Evolutionary conservation across 2,888 invertebrate species (phyloP).

Genomic region (Gordius sp.): DNA sequence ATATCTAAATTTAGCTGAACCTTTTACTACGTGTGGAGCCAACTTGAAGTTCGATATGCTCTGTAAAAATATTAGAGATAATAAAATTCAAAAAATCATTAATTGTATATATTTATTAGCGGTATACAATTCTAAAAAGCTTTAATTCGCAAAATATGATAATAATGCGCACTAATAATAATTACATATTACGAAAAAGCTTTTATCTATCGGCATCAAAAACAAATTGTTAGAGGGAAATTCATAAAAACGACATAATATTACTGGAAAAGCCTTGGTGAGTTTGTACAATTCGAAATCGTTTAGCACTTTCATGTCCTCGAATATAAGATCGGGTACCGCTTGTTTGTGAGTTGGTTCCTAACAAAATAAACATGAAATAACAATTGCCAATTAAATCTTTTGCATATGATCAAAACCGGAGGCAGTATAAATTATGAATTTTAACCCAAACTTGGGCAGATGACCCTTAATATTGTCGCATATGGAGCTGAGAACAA

Average conservation of each 20-base stretch:
- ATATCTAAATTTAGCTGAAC: conserved; percentile 59
- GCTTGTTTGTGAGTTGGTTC: conserved; percentile 30
- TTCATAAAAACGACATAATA: background rate
- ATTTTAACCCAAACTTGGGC: too few species aligned
- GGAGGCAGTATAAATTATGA: too few species aligned
- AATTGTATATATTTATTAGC: background rate
- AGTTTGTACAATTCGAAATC: conserved; percentile 69
- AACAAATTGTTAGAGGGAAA: too few species aligned
- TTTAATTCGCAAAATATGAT: too few species aligned
- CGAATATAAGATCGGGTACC: conserved; percentile 37
- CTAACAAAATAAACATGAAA: conserved; percentile 23
- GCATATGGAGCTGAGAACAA: too few species aligned
- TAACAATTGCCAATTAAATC: too few species aligned
- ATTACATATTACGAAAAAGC: too few species aligned
- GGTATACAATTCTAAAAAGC: too few species aligned
- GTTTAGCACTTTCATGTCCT: conserved; percentile 58
- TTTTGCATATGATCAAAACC: too few species aligned
- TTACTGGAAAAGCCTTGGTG: conserved; percentile 41
- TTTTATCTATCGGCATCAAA: too few species aligned
- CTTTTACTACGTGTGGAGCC: conserved; percentile 34
- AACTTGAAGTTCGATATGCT: background rate
- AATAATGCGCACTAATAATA: too few species aligned
- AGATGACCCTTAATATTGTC: too few species aligned
- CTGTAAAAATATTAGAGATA: background rate
- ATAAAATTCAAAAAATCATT: background rate